Evolutionary conservation across 2,888 invertebrate species (phyloP).

Genomic region (Campaea margaritaria): DNA sequence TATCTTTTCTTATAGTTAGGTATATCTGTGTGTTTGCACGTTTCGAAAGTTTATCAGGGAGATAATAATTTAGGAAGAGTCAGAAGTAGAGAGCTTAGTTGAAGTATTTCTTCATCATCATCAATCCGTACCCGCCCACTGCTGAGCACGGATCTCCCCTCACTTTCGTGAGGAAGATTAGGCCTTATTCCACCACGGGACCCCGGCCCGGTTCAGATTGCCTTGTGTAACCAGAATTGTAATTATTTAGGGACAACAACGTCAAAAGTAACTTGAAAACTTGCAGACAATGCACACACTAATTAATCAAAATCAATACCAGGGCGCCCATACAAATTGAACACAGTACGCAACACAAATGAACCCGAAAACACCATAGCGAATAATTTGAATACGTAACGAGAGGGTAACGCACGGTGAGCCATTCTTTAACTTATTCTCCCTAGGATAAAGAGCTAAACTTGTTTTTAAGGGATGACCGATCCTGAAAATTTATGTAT

Average conservation of each 20-base stretch:
- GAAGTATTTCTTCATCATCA: too few species aligned
- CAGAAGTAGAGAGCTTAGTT: too few species aligned
- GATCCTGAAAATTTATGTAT: slow-evolving; percentile 85
- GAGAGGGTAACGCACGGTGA: slow-evolving; percentile 79
- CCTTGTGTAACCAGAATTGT: not conserved
- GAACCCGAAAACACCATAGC: slow-evolving; percentile 78
- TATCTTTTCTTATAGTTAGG: too few species aligned
- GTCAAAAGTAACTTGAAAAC: slow-evolving; percentile 26
- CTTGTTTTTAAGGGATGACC: slow-evolving; percentile 86
- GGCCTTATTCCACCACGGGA: too few species aligned
- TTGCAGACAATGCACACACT: slow-evolving; percentile 43
- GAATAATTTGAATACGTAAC: slow-evolving; percentile 84
- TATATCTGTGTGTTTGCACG: too few species aligned
- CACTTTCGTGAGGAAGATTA: too few species aligned
- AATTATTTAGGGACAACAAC: slow-evolving; percentile 5
- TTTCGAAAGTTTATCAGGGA: too few species aligned
- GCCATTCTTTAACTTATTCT: slow-evolving; percentile 82
- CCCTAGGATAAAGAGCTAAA: slow-evolving; percentile 82
- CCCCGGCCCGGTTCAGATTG: too few species aligned
- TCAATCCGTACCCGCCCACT: too few species aligned
- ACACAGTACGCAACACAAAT: slow-evolving; percentile 70
- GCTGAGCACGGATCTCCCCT: too few species aligned
- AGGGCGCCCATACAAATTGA: slow-evolving; percentile 57
- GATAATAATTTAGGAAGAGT: too few species aligned
- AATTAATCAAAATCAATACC: slow-evolving; percentile 72